These are phyloP conservation scores for Channa maculata DNA, from an alignment of 2,113 vertebrate species.

Conservation along the genomic window DNA sequence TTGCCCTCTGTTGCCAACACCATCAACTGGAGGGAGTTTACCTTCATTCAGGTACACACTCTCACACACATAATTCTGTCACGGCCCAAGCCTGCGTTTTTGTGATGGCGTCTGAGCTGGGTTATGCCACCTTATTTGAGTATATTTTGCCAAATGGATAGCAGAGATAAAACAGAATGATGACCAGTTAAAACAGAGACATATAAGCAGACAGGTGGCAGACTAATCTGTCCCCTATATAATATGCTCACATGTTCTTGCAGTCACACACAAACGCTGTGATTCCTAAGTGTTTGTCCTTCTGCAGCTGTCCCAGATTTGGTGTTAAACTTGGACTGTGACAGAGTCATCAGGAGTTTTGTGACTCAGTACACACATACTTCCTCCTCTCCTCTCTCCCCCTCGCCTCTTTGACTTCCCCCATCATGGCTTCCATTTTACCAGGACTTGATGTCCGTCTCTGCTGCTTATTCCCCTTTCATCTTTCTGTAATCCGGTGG, in stretches of 20 bases:
- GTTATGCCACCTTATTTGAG: too few species aligned
- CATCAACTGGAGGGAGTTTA: slow-evolving; percentile 98
- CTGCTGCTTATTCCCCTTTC: slow-evolving; percentile 26
- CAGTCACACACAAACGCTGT: slow-evolving; percentile 26
- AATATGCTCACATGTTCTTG: background rate
- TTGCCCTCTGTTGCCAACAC: slow-evolving; percentile 91
- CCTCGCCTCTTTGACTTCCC: background rate
- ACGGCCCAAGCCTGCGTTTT: too few species aligned
- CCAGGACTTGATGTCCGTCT: background rate
- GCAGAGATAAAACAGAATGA: background rate
- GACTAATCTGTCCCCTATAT: slow-evolving; percentile 5
- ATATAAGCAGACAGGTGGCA: slow-evolving; percentile 5
- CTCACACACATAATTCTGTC: background rate
- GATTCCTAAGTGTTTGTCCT: slow-evolving; percentile 30
- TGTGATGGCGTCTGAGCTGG: too few species aligned
- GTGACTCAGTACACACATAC: slow-evolving; percentile 48
- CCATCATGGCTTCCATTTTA: slow-evolving; percentile 8
- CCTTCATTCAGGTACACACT: slow-evolving; percentile 90
- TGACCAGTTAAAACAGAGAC: background rate
- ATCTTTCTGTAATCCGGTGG: slow-evolving; percentile 57
- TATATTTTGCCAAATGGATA: background rate
- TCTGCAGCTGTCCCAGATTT: slow-evolving; percentile 56
- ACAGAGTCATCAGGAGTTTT: slow-evolving; percentile 52
- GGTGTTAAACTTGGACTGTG: slow-evolving; percentile 45
- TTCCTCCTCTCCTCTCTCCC: background rate